Percentiles rank a stretch among this genome's conserved stretches.
These are phyloP conservation scores for Cranoglanis bouderius DNA, from an alignment of 2,113 vertebrate species.

Conservation along the genomic window DNA sequence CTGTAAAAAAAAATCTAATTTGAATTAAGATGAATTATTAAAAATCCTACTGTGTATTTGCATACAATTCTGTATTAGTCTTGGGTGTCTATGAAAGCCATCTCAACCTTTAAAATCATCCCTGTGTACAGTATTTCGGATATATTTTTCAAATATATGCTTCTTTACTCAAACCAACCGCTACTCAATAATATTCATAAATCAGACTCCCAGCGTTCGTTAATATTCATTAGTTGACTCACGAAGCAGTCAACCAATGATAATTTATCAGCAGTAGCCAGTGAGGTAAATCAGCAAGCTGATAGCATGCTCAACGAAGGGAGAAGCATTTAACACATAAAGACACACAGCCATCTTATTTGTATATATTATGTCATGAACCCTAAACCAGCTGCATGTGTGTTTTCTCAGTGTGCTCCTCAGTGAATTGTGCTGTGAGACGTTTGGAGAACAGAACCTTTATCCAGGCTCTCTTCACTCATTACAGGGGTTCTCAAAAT, in stretches of 20 bases:
- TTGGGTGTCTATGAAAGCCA: neutral
- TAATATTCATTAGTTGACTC: slow-evolving; percentile 18
- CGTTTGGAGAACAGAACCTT: neutral
- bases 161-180: neutral
- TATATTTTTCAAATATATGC: neutral
- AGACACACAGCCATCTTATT: neutral
- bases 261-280: slow-evolving; percentile 2
- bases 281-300: slow-evolving; percentile 6
- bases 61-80: neutral
- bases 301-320: neutral
- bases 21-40: neutral
- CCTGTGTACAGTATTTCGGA: neutral
- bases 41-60: neutral
- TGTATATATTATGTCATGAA: neutral
- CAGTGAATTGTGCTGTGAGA: neutral
- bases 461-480: neutral
- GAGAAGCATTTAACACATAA: neutral
- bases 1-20: neutral
- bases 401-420: neutral
- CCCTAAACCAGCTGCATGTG: neutral
- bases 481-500: neutral
- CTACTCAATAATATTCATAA: neutral
- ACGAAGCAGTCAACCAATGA: neutral
- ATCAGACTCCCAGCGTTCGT: neutral
- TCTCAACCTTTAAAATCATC: neutral